Evolutionary conservation across 2,888 invertebrate genomes (phyloP), one percentile per base, ranked within the genome.

Genomic region (Sinhomidia bicolor): DNA sequence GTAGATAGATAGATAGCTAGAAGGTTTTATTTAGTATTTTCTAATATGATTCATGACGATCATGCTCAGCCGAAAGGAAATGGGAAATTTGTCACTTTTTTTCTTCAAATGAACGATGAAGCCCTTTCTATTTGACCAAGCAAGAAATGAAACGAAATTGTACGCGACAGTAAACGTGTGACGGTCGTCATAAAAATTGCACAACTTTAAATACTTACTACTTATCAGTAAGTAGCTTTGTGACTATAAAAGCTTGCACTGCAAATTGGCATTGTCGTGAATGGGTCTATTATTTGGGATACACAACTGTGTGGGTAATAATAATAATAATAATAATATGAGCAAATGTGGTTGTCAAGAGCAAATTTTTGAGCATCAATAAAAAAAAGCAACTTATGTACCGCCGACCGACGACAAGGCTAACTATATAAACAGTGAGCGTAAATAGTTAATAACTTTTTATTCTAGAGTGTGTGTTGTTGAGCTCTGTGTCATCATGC

Each of bases 161-260:
- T 36, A 54, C 17, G 4, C 17, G 17, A 29, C 12, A 60, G 29
- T 26, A 26, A 26, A 71, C 65, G 29, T 26, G 60, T n/a, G n/a
- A n/a, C n/a, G n/a, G n/a, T n/a, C n/a, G 65, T 20, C 68, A 71
- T 71, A 71, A 71, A 71, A 71, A 71, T 71, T 71, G 68, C 68
- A 71, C 68, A 71, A 71, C 20, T 65, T 29, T 36, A 29, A 62
- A 62, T 29, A 62, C 6, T 60, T 26, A 10, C 5, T 7, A 26
- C n/a, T n/a, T n/a, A n/a, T n/a, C n/a, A n/a, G n/a, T n/a, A n/a
- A n/a, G n/a, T n/a, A n/a, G n/a, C n/a, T n/a, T n/a, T n/a, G n/a
- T n/a, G n/a, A n/a, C n/a, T n/a, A n/a, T n/a, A n/a, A n/a, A n/a
- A n/a, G n/a, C n/a, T n/a, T n/a, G n/a, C n/a, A n/a, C 32, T 65